These are phyloP conservation scores for Scaptodrosophila latifasciaeformis DNA, from an alignment of 2,888 invertebrate genomes.

Conservation along the genomic window DNA sequence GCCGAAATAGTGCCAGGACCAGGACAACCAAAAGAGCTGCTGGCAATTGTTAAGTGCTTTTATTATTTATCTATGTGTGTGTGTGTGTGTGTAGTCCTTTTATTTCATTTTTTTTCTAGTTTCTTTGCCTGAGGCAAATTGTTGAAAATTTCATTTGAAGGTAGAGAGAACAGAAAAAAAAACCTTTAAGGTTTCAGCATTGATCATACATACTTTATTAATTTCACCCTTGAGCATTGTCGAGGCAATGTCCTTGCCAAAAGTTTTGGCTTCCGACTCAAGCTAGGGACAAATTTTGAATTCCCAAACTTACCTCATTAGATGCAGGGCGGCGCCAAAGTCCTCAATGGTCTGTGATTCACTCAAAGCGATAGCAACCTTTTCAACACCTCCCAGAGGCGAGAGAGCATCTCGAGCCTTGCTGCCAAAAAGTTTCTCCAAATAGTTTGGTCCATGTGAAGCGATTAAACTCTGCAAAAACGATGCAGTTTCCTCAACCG, in stretches of 20 bases:
- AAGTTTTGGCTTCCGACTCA: not conserved
- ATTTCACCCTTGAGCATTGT: not conserved
- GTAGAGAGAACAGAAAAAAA: slow-evolving; percentile 7
- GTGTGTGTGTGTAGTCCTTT: not conserved
- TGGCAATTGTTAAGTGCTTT: slow-evolving; percentile 44
- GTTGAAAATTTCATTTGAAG: slow-evolving; percentile 32
- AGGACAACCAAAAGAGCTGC: slow-evolving; percentile 39
- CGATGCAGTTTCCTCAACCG: slow-evolving; percentile 96
- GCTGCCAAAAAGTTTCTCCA: slow-evolving; percentile 96
- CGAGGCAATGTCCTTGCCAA: not conserved
- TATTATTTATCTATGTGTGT: slow-evolving; percentile 43
- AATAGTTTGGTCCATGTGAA: slow-evolving; percentile 96
- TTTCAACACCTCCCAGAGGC: slow-evolving; percentile 94
- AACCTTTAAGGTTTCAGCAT: slow-evolving; percentile 4
- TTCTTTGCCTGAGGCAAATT: slow-evolving; percentile 25
- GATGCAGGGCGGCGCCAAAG: slow-evolving; percentile 78
- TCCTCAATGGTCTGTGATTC: slow-evolving; percentile 97
- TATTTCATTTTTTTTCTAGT: slow-evolving; percentile 14
- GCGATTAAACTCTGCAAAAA: slow-evolving; percentile 95
- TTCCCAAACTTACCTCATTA: slow-evolving; percentile 72
- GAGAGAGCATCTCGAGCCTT: slow-evolving; percentile 94
- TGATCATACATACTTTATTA: not conserved
- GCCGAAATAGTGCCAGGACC: not conserved
- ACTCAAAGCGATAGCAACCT: slow-evolving; percentile 94
- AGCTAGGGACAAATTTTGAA: slow-evolving; percentile 17